Conservation (phyloP, 2,888 invertebrate genomes). For the Drosophila parthenogenetica region DNA sequence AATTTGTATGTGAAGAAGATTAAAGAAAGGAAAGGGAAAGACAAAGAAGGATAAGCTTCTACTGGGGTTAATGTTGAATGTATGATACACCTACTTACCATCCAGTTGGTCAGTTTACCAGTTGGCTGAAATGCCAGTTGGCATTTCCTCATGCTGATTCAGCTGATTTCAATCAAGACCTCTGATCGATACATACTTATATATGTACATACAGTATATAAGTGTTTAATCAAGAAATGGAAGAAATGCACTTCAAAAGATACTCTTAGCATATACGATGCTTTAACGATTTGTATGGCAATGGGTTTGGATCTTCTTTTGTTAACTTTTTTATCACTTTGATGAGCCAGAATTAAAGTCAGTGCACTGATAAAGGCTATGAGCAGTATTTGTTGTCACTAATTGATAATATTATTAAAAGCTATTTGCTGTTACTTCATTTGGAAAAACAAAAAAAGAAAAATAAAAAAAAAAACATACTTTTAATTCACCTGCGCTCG, state of each 20-base stretch:
- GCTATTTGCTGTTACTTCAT: constrained; percentile 21
- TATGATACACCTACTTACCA: constrained; percentile 51
- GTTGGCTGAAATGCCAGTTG: constrained; percentile 29
- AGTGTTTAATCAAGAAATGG: constrained; percentile 19
- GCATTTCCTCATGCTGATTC: constrained; percentile 41
- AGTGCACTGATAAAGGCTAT: constrained; percentile 8
- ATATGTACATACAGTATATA: not conserved
- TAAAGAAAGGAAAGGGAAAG: not conserved
- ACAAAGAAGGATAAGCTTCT: constrained; percentile 6
- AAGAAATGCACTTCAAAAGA: constrained; percentile 3
- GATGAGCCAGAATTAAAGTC: constrained; percentile 6
- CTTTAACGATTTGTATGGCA: not conserved
- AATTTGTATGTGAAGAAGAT: not conserved
- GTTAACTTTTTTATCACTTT: not conserved
- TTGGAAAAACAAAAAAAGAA: constrained; percentile 11
- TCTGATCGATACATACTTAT: constrained; percentile 5
- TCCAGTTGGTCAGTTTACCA: constrained; percentile 27
- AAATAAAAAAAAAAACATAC: not conserved
- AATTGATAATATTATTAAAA: constrained; percentile 30
- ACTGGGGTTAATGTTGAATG: constrained; percentile 58
- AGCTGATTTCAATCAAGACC: constrained; percentile 30
- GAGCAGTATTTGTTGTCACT: constrained; percentile 12
- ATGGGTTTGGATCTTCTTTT: not conserved
- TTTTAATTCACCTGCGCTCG: constrained; percentile 4
- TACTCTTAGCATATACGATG: constrained; percentile 3